Percentiles rank a stretch among this genome's conserved stretches.
Evolutionary conservation across 2,888 invertebrate genomes (phyloP).

Genomic region (Hydroisotoma schaefferi): DNA sequence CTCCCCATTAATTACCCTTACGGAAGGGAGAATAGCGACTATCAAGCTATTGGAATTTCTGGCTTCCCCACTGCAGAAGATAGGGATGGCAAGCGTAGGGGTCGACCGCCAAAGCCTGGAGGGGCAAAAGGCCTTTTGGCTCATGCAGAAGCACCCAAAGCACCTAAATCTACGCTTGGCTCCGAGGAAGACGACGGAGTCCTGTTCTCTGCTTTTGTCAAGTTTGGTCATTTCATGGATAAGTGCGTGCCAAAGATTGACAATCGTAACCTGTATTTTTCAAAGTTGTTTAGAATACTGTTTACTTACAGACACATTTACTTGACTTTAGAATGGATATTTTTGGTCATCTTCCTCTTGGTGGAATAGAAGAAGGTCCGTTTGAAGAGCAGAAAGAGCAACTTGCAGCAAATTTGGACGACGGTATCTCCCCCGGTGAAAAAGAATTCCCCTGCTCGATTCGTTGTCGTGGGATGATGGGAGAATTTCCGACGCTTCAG

Average conservation of each 20-base stretch:
- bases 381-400: background rate
- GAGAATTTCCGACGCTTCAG: conserved; percentile 74
- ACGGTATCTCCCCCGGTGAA: background rate
- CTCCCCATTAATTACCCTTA: conserved; percentile 51
- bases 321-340: no score
- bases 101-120: conserved; percentile 6
- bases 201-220: conserved; percentile 21
- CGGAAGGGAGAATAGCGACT: conserved; percentile 30
- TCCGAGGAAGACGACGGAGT: conserved; percentile 22
- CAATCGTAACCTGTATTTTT: no score
- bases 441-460: conserved; percentile 54
- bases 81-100: background rate
- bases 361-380: conserved; percentile 12
- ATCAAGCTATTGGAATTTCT: no score
- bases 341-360: no score
- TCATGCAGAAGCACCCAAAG: background rate
- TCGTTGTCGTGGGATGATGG: conserved; percentile 68
- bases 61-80: background rate
- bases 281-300: no score
- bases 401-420: background rate
- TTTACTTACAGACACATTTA: no score
- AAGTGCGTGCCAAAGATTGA: conserved; percentile 14
- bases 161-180: background rate
- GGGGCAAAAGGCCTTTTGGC: background rate
- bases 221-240: conserved; percentile 14